Evolutionary conservation across 2,113 vertebrate species (phyloP).

Genomic region (Trichomycterus rosablanca): DNA sequence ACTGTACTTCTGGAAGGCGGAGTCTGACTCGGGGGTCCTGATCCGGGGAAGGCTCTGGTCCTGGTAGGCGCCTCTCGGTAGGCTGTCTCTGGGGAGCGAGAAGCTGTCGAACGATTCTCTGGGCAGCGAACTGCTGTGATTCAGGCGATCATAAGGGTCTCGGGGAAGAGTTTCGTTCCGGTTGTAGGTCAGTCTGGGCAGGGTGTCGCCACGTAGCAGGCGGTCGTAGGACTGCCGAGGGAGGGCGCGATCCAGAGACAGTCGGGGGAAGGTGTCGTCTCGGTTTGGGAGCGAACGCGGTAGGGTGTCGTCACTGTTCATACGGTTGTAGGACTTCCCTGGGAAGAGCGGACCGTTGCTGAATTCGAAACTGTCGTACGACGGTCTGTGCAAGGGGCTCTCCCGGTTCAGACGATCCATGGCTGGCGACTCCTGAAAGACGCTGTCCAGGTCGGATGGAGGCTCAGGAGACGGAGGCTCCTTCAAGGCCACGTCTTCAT

Average conservation of each 20-base stretch:
- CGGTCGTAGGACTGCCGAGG: no score
- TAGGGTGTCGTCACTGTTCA: constrained; percentile 1
- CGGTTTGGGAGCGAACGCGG: neutral
- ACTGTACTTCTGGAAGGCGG: constrained; percentile 61
- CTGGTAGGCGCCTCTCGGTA: constrained; percentile 49
- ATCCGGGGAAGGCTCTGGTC: constrained; percentile 55
- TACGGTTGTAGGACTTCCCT: constrained; percentile 2
- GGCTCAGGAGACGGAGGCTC: constrained; percentile 47
- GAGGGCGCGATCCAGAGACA: no score
- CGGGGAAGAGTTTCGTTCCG: neutral
- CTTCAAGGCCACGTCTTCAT: constrained; percentile 52
- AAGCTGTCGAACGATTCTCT: constrained; percentile 2
- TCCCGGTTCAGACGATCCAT: constrained; percentile 57
- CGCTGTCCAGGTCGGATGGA: constrained; percentile 47
- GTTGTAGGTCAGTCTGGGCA: neutral
- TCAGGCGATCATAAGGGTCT: constrained; percentile 42
- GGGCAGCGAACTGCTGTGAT: constrained; percentile 44
- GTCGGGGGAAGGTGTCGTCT: neutral
- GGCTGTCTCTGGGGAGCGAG: constrained; percentile 45
- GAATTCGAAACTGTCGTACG: constrained; percentile 18
- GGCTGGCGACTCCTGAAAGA: constrained; percentile 52
- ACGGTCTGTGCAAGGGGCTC: constrained; percentile 8
- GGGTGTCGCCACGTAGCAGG: neutral
- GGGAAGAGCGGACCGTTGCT: neutral
- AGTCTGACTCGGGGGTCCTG: constrained; percentile 60